These are phyloP conservation scores for Nerophis lumbriciformis DNA, from an alignment of 2,113 vertebrate genomes.

Conservation along the genomic window DNA sequence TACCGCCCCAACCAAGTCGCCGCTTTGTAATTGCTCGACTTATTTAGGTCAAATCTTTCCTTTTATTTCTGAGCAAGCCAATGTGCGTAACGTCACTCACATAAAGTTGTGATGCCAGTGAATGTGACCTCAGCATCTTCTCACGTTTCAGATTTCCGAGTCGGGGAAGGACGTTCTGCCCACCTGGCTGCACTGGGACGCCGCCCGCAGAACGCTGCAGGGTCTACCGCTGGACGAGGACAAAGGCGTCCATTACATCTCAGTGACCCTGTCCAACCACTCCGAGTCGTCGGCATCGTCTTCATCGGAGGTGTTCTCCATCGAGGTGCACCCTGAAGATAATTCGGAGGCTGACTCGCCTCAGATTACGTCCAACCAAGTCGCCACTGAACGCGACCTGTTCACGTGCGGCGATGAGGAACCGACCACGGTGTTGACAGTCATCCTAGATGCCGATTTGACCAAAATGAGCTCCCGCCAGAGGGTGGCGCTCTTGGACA, in stretches of 20 bases:
- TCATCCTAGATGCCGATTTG: slow-evolving; percentile 93
- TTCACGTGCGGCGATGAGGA: slow-evolving; percentile 81
- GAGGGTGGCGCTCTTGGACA: slow-evolving; percentile 81
- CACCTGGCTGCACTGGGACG: slow-evolving; percentile 89
- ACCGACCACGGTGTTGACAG: slow-evolving; percentile 87
- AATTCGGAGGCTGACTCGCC: slow-evolving; percentile 77
- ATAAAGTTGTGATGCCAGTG: too few species aligned
- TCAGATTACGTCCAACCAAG: slow-evolving; percentile 63
- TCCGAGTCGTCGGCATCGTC: slow-evolving; percentile 50
- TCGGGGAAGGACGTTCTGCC: slow-evolving; percentile 85
- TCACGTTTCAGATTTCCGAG: slow-evolving; percentile 77
- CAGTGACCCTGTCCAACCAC: slow-evolving; percentile 74
- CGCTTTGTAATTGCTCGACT: too few species aligned
- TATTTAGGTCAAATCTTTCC: too few species aligned
- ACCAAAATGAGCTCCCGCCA: slow-evolving; percentile 92
- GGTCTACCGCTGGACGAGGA: slow-evolving; percentile 90
- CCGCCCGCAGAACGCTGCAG: slow-evolving; percentile 70
- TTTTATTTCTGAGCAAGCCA: too few species aligned
- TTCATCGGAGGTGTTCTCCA: slow-evolving; percentile 81
- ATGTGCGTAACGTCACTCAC: too few species aligned
- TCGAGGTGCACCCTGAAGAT: slow-evolving; percentile 93
- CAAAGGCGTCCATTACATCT: slow-evolving; percentile 91
- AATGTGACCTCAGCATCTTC: too few species aligned
- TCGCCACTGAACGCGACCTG: slow-evolving; percentile 49
- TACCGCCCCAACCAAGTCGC: too few species aligned